These are phyloP conservation scores for Burhinus oedicnemus DNA, from an alignment of 2,113 vertebrate species.

Conservation along the genomic window DNA sequence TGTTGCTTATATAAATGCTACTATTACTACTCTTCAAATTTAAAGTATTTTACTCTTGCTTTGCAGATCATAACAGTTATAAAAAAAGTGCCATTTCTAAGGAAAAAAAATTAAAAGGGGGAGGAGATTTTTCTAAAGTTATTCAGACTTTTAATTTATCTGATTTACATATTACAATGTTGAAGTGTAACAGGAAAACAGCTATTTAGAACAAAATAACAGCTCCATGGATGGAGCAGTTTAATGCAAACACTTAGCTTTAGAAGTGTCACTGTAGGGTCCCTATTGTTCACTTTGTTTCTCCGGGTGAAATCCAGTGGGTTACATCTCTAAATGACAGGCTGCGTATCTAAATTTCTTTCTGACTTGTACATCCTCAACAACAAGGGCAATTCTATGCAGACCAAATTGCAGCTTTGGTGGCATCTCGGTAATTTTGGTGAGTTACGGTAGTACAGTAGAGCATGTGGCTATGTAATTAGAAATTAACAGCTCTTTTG, in stretches of 20 bases:
- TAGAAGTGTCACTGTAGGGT: neutral
- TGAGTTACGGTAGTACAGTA: neutral
- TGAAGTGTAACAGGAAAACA: neutral
- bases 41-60: neutral
- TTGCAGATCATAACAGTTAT: neutral
- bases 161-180: neutral
- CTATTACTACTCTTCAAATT: neutral
- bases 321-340: neutral
- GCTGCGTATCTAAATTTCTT: neutral
- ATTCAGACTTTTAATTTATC: neutral
- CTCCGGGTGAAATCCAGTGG: neutral
- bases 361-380: neutral
- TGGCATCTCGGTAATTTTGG: neutral
- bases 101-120: fast-evolving
- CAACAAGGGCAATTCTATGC: neutral
- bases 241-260: neutral
- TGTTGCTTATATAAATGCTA: neutral
- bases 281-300: neutral
- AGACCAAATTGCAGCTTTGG: neutral
- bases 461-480: neutral
- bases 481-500: slow-evolving; percentile 7
- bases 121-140: neutral
- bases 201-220: neutral
- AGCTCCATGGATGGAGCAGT: neutral
- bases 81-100: neutral